These are phyloP conservation scores for Oppia nitens DNA, from an alignment of 1,140 invertebrate species.

Conservation along the genomic window DNA sequence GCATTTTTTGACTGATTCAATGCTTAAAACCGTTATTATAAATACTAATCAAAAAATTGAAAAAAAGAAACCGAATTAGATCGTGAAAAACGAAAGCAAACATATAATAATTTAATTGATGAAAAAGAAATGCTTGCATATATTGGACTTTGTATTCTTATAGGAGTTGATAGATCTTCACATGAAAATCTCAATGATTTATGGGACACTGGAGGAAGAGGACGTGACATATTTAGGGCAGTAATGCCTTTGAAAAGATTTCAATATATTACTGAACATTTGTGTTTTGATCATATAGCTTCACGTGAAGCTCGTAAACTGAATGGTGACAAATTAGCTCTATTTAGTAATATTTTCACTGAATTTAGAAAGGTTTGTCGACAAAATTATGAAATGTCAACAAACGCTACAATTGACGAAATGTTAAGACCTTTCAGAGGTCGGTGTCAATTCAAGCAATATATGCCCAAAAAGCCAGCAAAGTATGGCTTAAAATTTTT, in stretches of 20 bases:
- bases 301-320: neutral
- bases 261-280: neutral
- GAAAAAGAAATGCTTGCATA: neutral
- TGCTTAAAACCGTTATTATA: neutral
- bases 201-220: neutral
- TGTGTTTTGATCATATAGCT: neutral
- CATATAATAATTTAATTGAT: neutral
- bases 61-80: neutral
- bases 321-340: constrained; percentile 12
- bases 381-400: constrained; percentile 9
- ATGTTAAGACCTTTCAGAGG: constrained; percentile 20
- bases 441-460: constrained; percentile 18
- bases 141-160: neutral
- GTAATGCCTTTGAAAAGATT: neutral
- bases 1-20: neutral
- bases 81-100: neutral
- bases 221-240: neutral
- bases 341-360: constrained; percentile 17
- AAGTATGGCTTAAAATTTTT: constrained; percentile 23
- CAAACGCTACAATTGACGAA: constrained; percentile 21
- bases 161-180: neutral
- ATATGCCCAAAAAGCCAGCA: constrained; percentile 19
- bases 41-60: neutral
- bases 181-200: neutral
- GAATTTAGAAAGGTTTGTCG: constrained; percentile 17